Evolutionary conservation across 2,888 invertebrate genomes (phyloP), one percentile per base, ranked within the genome.

Genomic region (Hofmannophila pseudospretella): DNA sequence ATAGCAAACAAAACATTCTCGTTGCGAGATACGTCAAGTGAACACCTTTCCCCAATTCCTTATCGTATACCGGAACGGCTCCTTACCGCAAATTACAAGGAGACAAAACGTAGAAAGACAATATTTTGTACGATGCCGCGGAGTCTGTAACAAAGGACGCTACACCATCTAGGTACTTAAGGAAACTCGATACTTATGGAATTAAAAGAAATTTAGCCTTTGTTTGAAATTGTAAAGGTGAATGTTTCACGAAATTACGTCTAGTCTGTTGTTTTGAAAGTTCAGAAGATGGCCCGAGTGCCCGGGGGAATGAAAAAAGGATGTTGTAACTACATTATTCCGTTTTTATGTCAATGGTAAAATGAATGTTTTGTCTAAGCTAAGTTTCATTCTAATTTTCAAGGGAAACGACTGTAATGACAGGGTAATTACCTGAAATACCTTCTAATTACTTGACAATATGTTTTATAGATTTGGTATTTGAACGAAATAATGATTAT

Each of bases 1-100:
- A 54, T 52, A 49, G 58, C 51, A 55, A 58, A 57, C 32, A 23
- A 33, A 36, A 58, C 53, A 58, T 57, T 52, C 41, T 46, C 42
- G 32, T 47, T 43, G 46, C 13, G 51, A 58, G 62, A 47, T 52
- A 52, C 54, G 50, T 58, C 52, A 54, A 58, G 52, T 51, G 51
- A 69, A 65, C 65, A 65, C 55, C 64, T 64, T 58, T 58, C 59
- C 61, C 50, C 47, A 47, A 58, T 58, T 58, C 39, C 59, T 64
- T 68, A 67, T 67, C 70, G 54, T 53, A 41, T 47, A 50, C 57
- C 50, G 53, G 60, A 44, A 53, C 54, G 51, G 39, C 49, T 46
- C 49, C 48, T 48, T 47, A 39, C 53, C 59, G 45, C 57, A 63
- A 69, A 66, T 67, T 60, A 62, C 50, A 50, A 59, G 56, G 58